Evolutionary conservation across 2,888 invertebrate genomes (phyloP), one percentile per base, ranked within the genome.

Genomic region (Pherbina coryleti): DNA sequence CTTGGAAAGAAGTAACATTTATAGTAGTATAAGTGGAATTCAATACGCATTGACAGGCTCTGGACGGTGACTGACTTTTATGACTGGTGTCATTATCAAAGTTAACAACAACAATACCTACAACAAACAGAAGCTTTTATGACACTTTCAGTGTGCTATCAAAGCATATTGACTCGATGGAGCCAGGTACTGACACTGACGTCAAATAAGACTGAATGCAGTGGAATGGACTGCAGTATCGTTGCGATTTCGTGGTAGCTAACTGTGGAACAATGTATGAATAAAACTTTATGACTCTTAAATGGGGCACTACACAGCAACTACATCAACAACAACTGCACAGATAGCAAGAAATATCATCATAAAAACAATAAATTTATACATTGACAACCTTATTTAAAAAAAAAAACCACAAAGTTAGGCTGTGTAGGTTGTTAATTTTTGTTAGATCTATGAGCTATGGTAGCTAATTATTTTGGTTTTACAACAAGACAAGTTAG

Each of bases 61-160:
- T 66, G 60, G n/a, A 66, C 31, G 25, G 37, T 9, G 22, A 17
- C 9, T 49, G 57, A 49, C n/a, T 78, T 77, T 78, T 78, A 78
- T 78, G 78, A 55, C 78, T 69, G 70, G 44, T 64, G 53, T 78
- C 70, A 70, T 31, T 78, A 78, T 70, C 75, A 78, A 44, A 25
- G 19, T 62, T 31, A 53, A 62, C 57, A 67, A 22, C 66, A 44
- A 44, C 44, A 78, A 55, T 19, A 14, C 70, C 22, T 51, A 62
- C 57, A 67, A 37, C 66, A 77, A 64, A 66, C 64, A 62, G 67
- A 75, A 75, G 67, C 67, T 62, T 84, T 84, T 84, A 84, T 84
- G 86, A 60, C 81, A 80, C 85, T 85, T 81, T 83, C 77, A n/a
- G 19, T 73, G 73, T 79, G 84, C 82, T 84, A 84, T 78, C 79